phyloP scores from a whole-genome alignment of 2,113 vertebrate species.

The Callospermophilus lateralis region DNA sequence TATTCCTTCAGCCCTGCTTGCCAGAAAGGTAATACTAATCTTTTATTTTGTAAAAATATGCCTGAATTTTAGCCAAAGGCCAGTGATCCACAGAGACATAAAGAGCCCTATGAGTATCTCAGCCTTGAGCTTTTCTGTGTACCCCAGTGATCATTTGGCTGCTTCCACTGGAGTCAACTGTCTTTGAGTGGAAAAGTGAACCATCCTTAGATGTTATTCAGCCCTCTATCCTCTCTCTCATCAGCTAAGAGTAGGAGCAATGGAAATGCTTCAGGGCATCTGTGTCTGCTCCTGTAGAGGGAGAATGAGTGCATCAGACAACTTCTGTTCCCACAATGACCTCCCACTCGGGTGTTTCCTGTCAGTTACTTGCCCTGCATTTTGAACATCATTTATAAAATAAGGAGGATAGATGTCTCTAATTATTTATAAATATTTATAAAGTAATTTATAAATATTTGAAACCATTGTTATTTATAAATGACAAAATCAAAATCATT shows the following conservation, averaged over 20 bases:
- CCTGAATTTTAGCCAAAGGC: neutral
- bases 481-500: neutral
- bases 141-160: neutral
- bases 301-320: neutral
- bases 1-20: neutral
- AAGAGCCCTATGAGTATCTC: neutral
- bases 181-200: conserved; percentile 34
- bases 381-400: neutral
- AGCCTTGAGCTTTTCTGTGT: conserved; percentile 45
- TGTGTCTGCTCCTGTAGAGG: neutral
- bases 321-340: neutral
- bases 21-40: neutral
- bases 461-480: neutral
- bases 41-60: conserved; percentile 54
- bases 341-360: neutral
- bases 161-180: conserved; percentile 15
- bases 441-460: neutral
- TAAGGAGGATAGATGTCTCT: neutral
- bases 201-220: conserved; percentile 53
- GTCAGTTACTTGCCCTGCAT: neutral
- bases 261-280: neutral
- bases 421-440: neutral
- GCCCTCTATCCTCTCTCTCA: conserved; percentile 1
- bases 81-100: neutral
- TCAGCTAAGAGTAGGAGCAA: neutral